Conservation (phyloP, 2,113 vertebrate genomes). For the Sus scrofa region DNA sequence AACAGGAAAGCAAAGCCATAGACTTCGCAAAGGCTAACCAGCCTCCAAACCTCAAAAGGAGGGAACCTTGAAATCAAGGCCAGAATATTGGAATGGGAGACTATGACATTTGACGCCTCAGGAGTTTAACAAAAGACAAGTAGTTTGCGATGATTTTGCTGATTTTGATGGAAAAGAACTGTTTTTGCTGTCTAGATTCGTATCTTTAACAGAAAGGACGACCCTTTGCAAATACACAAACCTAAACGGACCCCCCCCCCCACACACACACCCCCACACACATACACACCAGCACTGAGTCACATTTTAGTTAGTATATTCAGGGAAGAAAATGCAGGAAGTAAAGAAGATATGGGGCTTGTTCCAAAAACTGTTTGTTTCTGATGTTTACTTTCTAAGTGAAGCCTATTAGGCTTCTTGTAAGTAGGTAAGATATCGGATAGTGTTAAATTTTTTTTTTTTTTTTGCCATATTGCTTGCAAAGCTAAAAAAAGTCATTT, state of each 20-base stretch:
- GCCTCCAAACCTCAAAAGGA: background rate
- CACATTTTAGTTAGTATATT: background rate
- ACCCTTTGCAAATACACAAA: background rate
- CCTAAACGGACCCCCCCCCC: background rate
- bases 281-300: accelerated
- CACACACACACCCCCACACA: accelerated
- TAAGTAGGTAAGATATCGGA: background rate
- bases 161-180: background rate
- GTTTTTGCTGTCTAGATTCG: background rate
- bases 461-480: background rate
- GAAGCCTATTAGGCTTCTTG: background rate
- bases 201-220: background rate
- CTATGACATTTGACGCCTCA: background rate
- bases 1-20: background rate
- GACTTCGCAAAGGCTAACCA: background rate
- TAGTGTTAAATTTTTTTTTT: background rate
- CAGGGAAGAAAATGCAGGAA: background rate
- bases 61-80: background rate
- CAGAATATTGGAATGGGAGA: background rate
- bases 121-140: background rate
- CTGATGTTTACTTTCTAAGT: background rate
- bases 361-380: background rate
- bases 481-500: background rate
- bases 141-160: background rate
- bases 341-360: background rate